Percentiles rank a stretch among this genome's conserved stretches.
phyloP scores from a whole-genome alignment of 2,113 vertebrate species.

The Tragelaphus imberbis region DNA sequence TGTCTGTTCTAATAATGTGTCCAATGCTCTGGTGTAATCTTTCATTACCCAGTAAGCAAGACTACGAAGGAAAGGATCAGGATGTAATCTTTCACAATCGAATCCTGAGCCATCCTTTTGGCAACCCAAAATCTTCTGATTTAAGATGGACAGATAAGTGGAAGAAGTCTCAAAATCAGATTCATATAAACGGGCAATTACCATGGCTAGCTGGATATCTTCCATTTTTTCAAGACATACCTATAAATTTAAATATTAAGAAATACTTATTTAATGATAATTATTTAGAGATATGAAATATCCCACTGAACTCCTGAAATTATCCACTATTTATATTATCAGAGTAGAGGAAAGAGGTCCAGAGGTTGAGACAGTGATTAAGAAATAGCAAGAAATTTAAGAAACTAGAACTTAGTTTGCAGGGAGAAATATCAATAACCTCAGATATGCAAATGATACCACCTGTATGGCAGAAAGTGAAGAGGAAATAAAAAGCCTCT shows the following conservation, averaged over 20 bases:
- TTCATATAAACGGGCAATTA: slow-evolving; percentile 95
- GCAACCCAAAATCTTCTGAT: slow-evolving; percentile 94
- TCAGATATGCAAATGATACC: no score
- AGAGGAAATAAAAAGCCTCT: no score
- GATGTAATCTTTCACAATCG: slow-evolving; percentile 87
- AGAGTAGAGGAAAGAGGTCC: not conserved
- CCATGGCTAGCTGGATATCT: slow-evolving; percentile 96
- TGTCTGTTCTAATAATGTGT: slow-evolving; percentile 94
- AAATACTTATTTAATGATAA: slow-evolving; percentile 26
- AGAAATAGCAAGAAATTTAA: not conserved
- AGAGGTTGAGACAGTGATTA: not conserved
- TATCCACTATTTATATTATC: not conserved
- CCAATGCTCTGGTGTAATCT: slow-evolving; percentile 92
- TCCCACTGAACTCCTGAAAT: not conserved
- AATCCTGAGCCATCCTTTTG: slow-evolving; percentile 89
- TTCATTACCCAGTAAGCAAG: slow-evolving; percentile 98
- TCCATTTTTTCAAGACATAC: slow-evolving; percentile 99
- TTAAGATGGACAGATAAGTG: slow-evolving; percentile 92
- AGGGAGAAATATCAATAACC: no score
- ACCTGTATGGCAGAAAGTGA: no score
- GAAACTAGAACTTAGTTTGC: not conserved
- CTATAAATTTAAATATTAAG: slow-evolving; percentile 74
- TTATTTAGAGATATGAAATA: not conserved
- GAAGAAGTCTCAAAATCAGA: slow-evolving; percentile 95
- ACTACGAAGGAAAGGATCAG: slow-evolving; percentile 96